Evolutionary conservation across 2,797 vertebrate species (phyloP).

Genomic region (Manis javanica): DNA sequence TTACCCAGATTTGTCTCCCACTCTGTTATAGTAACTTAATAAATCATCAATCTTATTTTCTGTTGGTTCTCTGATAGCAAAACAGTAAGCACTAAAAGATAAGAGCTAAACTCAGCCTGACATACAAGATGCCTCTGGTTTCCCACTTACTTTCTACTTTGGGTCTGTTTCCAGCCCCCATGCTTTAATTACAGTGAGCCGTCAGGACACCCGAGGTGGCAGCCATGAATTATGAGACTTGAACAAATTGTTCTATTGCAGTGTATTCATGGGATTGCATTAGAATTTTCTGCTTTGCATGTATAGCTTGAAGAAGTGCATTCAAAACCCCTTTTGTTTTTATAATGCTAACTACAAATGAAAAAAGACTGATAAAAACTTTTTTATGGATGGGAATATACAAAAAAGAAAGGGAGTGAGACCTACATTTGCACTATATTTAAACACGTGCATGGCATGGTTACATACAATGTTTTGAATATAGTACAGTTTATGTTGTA

Average conservation of each 20-base stretch:
- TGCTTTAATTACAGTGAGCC: neutral
- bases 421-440: neutral
- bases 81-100: neutral
- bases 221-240: neutral
- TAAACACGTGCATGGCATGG: neutral
- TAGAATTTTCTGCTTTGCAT: neutral
- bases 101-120: neutral
- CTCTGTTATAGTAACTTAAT: neutral
- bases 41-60: neutral
- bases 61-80: slow-evolving; percentile 6
- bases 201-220: neutral
- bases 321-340: neutral
- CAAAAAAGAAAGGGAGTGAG: neutral
- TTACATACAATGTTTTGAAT: slow-evolving; percentile 9
- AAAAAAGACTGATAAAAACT: neutral
- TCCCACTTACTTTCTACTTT: neutral
- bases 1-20: neutral
- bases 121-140: neutral
- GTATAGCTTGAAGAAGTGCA: neutral
- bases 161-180: neutral
- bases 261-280: neutral
- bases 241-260: neutral
- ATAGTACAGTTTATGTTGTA: neutral
- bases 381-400: neutral
- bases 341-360: neutral